Evolutionary conservation across 2,113 vertebrate genomes (phyloP).

Genomic region (Oplegnathus fasciatus): DNA sequence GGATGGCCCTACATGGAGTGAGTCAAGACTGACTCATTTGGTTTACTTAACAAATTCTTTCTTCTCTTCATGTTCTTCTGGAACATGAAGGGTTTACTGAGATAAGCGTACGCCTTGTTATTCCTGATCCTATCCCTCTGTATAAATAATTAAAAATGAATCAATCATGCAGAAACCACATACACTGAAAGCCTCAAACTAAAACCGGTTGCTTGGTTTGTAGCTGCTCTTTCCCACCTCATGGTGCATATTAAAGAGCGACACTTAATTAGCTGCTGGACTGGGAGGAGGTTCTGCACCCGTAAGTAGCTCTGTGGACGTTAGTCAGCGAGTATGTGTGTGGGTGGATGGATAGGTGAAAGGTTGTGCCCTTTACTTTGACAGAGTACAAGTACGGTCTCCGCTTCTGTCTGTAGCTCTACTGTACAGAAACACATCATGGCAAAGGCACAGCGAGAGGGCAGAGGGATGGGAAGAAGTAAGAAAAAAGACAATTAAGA

Average conservation of each 20-base stretch:
- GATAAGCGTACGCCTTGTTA: background rate
- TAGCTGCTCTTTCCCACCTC: background rate
- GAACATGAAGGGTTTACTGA: background rate
- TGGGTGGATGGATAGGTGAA: background rate
- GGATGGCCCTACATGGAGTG: no score
- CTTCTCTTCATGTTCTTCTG: background rate
- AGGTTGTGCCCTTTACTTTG: constrained; percentile 56
- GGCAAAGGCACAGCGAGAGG: background rate
- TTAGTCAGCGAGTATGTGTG: background rate
- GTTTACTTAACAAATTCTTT: background rate
- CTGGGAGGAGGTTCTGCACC: background rate
- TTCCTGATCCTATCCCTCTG: background rate
- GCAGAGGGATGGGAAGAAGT: background rate
- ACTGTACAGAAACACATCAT: background rate
- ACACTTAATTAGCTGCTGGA: constrained; percentile 4
- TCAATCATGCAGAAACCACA: background rate
- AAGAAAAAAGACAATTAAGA: background rate
- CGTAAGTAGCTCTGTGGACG: background rate
- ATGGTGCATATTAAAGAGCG: constrained; percentile 5
- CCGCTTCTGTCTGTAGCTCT: constrained; percentile 17
- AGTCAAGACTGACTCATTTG: background rate
- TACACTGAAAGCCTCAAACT: background rate
- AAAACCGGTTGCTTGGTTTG: background rate
- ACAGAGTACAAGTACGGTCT: constrained; percentile 18
- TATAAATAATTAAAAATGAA: background rate